Base-by-base conservation (phyloP, 2,888 invertebrate species). In the Colostygia pectinataria region DNA sequence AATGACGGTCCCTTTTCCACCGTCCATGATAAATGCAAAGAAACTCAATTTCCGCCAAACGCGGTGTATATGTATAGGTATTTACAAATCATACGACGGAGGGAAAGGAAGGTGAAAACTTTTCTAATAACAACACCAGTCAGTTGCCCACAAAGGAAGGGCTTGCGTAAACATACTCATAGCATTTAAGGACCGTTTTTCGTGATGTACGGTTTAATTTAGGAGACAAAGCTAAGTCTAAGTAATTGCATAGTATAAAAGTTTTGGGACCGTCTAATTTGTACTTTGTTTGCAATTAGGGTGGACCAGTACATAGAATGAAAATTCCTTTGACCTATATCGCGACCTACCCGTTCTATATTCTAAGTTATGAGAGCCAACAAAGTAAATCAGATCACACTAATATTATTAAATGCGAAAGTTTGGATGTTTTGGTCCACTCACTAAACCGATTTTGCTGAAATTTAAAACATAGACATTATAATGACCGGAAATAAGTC, bases 11-110 rank as follows among this genome's bases (percentile, higher is more conserved):
- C 57, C 64, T 52, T 42, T 53, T 55, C 56, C 44, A 55, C 51
- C 63, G 65, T 55, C 63, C 76, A 65, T 70, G 63, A 74, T 81
- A 74, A 75, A 81, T 74, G 77, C 71, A 77, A 68, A 68, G 65
- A 71, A 77, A 80, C 68, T 70, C 74, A 78, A 83, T 83, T 81
- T 83, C 78, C 80, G 69, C 58, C 61, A 56, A 57, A 65, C 68
- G 66, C 61, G 47, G 60, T 65, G 59, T 65, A 64, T 65, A 63
- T 4, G 2, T 4, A 4, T 61, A 61, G 23, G 23, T 63, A 69
- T 66, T 62, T 56, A 66, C 57, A 65, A 70, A 70, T 66, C 59
- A 57, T 53, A 55, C 28, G 25, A 38, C 38, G 25, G 10, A 32
- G 48, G 20, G 57, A 54, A 64, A 68, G 75, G 68, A 68, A 76